Percentiles rank a stretch among this genome's conserved stretches.
phyloP scores from a whole-genome alignment of 1,140 invertebrate genomes.

The Cotesia vestalis region DNA sequence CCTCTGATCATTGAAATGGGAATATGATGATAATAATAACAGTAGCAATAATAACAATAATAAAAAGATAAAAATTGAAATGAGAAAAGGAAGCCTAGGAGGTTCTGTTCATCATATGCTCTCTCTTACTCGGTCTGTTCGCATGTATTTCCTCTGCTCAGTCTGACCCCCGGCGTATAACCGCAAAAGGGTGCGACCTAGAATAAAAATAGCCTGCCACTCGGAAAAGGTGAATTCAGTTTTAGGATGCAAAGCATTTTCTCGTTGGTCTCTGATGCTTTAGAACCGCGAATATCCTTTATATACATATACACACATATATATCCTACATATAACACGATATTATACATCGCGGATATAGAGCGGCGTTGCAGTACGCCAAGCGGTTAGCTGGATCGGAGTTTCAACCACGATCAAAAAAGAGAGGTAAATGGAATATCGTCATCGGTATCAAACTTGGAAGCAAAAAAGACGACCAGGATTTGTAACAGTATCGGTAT shows the following conservation, averaged over 20 bases:
- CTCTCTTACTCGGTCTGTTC: neutral
- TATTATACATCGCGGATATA: neutral
- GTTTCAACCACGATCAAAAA: too few relatives aligned
- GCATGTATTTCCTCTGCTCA: neutral
- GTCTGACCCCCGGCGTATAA: conserved; percentile 12
- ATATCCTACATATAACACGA: neutral
- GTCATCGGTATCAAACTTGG: too few relatives aligned
- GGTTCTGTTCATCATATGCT: conserved; percentile 18
- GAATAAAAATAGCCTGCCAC: conserved; percentile 50
- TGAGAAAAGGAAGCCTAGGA: conserved; percentile 33
- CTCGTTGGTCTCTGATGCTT: conserved; percentile 9
- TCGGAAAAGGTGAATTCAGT: conserved; percentile 47
- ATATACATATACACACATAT: neutral
- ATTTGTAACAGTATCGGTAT: neutral
- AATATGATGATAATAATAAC: too few relatives aligned
- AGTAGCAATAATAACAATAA: neutral
- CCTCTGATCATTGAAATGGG: too few relatives aligned
- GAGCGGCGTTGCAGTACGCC: too few relatives aligned
- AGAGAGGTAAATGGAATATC: conserved; percentile 1
- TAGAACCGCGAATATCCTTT: neutral
- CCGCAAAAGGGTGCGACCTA: conserved; percentile 18
- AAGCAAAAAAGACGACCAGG: neutral
- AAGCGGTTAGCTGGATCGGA: too few relatives aligned
- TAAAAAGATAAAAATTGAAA: conserved; percentile 4
- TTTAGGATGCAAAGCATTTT: conserved; percentile 42